These are phyloP conservation scores for Dioctria linearis DNA, from an alignment of 2,888 invertebrate genomes.

Conservation along the genomic window DNA sequence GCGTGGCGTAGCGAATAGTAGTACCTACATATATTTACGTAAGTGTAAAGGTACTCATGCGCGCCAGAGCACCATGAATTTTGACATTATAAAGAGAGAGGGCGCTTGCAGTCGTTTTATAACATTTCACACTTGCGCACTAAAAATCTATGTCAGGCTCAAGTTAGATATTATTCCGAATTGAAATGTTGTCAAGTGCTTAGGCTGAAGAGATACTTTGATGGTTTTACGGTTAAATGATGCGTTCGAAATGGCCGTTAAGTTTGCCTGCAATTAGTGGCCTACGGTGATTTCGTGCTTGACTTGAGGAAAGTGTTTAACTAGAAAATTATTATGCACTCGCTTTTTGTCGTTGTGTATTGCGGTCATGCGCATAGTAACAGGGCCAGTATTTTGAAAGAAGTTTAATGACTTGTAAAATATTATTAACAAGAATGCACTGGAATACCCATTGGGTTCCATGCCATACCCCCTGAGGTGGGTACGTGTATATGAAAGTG, in stretches of 20 bases:
- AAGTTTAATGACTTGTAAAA: constrained; percentile 39
- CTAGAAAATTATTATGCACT: neutral
- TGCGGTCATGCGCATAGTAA: neutral
- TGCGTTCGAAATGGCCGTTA: constrained; percentile 39
- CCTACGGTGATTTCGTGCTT: constrained; percentile 27
- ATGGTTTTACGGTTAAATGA: constrained; percentile 17
- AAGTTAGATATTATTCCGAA: neutral
- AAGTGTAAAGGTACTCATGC: neutral
- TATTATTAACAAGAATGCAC: constrained; percentile 32
- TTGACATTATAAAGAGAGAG: neutral
- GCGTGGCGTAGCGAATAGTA: neutral
- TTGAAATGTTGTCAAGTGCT: constrained; percentile 2
- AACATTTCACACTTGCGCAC: too few relatives aligned
- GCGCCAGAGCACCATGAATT: neutral
- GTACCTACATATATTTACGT: neutral
- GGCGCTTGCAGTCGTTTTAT: neutral
- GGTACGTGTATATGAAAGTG: too few relatives aligned
- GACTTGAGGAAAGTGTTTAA: constrained; percentile 3
- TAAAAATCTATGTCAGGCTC: too few relatives aligned
- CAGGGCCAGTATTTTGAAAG: constrained; percentile 10
- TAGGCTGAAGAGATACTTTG: neutral
- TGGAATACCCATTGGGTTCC: neutral
- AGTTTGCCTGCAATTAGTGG: neutral
- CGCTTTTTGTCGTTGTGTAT: neutral
- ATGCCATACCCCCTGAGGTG: neutral